Conservation (phyloP, 1,140 invertebrate species). For the Apis florea region DNA sequence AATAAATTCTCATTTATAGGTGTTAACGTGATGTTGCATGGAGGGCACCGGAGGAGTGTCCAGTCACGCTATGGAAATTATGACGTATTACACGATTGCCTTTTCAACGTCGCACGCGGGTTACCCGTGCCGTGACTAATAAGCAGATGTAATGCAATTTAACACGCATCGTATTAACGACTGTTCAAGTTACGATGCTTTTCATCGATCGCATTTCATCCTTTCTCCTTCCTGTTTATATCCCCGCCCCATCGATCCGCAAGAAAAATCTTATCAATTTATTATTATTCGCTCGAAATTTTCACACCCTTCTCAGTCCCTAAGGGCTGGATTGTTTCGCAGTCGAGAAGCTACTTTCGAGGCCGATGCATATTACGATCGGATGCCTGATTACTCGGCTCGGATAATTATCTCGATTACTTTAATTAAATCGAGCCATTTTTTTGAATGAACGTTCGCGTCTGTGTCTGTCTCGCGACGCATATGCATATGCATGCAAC, state of each 20-base stretch:
- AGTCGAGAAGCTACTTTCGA: neutral
- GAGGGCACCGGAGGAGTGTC: constrained; percentile 61
- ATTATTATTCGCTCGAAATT: neutral
- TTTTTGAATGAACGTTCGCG: constrained; percentile 34
- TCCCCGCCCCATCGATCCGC: neutral
- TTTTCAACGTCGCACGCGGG: constrained; percentile 68
- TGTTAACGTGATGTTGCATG: constrained; percentile 56
- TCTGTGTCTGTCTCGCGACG: neutral
- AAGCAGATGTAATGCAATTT: constrained; percentile 67
- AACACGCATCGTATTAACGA: constrained; percentile 58
- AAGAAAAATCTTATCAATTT: neutral
- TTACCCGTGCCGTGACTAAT: constrained; percentile 69
- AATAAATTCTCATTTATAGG: constrained; percentile 53
- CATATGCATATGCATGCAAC: constrained; percentile 39
- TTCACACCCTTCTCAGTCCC: no score
- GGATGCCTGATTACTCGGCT: constrained; percentile 43
- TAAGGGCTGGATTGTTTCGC: no score
- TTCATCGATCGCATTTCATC: neutral
- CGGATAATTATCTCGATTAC: constrained; percentile 57
- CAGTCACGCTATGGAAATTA: constrained; percentile 75
- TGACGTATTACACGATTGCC: constrained; percentile 74
- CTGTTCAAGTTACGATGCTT: constrained; percentile 15
- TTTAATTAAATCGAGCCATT: constrained; percentile 54
- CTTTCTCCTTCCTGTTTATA: neutral
- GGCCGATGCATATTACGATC: neutral